These are phyloP conservation scores for Platycercus adscitus DNA, from an alignment of 2,113 vertebrate genomes.

Conservation along the genomic window DNA sequence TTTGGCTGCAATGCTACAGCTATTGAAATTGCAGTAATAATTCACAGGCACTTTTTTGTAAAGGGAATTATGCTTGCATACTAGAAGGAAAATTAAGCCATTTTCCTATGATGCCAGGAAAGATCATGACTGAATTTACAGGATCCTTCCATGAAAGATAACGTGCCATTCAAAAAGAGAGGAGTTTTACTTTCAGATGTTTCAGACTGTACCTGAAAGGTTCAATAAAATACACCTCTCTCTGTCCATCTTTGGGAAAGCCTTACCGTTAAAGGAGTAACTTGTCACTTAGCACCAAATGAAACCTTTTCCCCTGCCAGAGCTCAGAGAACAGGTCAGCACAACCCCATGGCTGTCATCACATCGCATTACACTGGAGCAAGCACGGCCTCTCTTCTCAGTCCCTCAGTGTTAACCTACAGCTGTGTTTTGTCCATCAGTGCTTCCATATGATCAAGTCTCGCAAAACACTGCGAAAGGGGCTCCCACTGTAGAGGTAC, in stretches of 20 bases:
- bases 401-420: background rate
- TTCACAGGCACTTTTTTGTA: background rate
- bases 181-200: background rate
- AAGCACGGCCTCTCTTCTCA: background rate
- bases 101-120: background rate
- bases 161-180: background rate
- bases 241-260: background rate
- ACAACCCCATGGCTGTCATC: background rate
- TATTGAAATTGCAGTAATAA: conserved; percentile 17
- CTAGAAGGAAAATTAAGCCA: background rate
- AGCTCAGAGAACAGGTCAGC: background rate
- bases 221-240: background rate
- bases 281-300: background rate
- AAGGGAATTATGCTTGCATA: background rate
- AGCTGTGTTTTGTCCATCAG: background rate
- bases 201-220: background rate
- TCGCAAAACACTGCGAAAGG: background rate
- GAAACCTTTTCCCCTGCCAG: background rate
- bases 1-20: background rate
- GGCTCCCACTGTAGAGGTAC: background rate
- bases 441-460: background rate
- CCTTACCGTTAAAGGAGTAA: background rate
- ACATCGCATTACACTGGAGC: accelerated
- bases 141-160: background rate
- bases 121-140: background rate